These are phyloP conservation scores for Rhynchotus rufescens DNA, from an alignment of 2,797 vertebrate species.

Conservation along the genomic window DNA sequence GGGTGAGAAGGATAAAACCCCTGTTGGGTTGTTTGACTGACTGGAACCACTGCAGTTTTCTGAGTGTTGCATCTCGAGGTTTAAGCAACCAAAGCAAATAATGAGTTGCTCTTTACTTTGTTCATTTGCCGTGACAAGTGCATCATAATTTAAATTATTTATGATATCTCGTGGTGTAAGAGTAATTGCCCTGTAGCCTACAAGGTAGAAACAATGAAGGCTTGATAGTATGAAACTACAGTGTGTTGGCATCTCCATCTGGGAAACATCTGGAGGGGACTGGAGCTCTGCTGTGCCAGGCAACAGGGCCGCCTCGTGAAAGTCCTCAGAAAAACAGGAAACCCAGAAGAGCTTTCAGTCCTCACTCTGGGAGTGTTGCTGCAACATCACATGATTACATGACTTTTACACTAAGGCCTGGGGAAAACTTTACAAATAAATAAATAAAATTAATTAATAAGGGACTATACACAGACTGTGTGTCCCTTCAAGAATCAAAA, in stretches of 20 bases:
- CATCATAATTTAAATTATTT: neutral
- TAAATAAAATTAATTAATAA: neutral
- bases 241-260: fast-evolving
- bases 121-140: neutral
- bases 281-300: neutral
- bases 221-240: neutral
- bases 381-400: neutral
- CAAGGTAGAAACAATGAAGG: neutral
- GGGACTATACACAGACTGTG: neutral
- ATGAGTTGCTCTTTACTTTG: neutral
- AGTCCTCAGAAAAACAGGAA: neutral
- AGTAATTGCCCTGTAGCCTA: neutral
- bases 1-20: neutral
- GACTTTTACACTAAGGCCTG: neutral
- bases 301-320: neutral
- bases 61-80: neutral
- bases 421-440: neutral
- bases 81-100: neutral
- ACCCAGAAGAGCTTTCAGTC: neutral
- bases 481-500: neutral
- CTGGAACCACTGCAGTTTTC: neutral
- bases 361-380: neutral
- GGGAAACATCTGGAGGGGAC: neutral
- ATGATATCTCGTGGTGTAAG: neutral
- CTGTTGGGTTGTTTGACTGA: neutral